Evolutionary conservation across 2,113 vertebrate species (phyloP).

Genomic region (Istiophorus platypterus): DNA sequence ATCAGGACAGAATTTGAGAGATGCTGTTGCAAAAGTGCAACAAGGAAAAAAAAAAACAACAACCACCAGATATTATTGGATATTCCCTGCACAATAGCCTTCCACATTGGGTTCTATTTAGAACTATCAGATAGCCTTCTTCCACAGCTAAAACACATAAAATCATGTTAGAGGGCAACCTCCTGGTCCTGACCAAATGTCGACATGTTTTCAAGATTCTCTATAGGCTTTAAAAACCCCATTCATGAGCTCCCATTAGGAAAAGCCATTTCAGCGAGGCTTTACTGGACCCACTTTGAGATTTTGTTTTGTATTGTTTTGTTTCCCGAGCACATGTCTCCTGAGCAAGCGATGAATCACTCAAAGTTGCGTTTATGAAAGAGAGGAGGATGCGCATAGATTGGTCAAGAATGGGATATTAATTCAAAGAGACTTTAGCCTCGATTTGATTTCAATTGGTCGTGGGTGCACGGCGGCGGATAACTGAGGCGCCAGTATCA

Average conservation of each 20-base stretch:
- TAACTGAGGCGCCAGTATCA: conserved; percentile 60
- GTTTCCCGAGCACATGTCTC: conserved; percentile 19
- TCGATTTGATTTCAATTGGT: conserved; percentile 72
- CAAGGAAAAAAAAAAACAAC: neutral
- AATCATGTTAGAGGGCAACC: neutral
- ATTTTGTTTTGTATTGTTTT: neutral
- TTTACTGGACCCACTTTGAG: neutral
- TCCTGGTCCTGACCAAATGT: conserved; percentile 35
- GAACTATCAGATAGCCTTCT: neutral
- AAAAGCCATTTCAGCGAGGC: conserved; percentile 1
- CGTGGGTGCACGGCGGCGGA: conserved; percentile 49
- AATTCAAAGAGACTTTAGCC: conserved; percentile 55
- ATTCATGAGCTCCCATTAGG: conserved; percentile 1
- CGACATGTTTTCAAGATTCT: conserved; percentile 7
- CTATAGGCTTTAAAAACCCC: conserved; percentile 9
- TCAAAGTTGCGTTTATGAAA: conserved; percentile 53
- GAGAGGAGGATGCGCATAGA: conserved; percentile 33
- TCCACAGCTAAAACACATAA: neutral
- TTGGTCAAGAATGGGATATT: conserved; percentile 63
- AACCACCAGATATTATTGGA: neutral
- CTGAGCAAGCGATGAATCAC: conserved; percentile 62
- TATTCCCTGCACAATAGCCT: conserved; percentile 6
- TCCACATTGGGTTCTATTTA: neutral
- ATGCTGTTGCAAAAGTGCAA: conserved; percentile 11
- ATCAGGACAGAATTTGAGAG: conserved; percentile 19